Base-by-base conservation (phyloP, 2,888 invertebrate species). In the Meliscaeva auricollis region DNA sequence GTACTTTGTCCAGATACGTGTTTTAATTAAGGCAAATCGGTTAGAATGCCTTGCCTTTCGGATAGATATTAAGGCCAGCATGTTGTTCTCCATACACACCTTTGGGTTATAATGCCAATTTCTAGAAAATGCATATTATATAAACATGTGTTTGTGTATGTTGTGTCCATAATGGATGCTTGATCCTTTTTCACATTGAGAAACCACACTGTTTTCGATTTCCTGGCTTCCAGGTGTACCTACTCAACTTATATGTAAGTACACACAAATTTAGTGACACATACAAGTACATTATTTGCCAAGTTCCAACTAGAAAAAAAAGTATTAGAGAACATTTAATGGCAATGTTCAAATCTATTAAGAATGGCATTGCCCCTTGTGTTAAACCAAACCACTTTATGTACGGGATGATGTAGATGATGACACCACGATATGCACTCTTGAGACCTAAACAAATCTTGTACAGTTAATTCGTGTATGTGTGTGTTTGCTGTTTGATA, bases 1-100 rank as follows among this genome's bases (percentile, higher is more conserved):
- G 78, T 74, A 54, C 75, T 32, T 66, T 72, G 80, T 68, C 52
- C 75, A 50, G 48, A 62, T 66, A 85, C 68, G 75, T 76, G 80
- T 85, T 76, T 80, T 80, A 85, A 85, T 85, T 85, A 85, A 85
- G 75, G 84, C 58, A 84, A 84, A 84, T 84, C 70, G 70, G 70
- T 68, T 30, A 41, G 68, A 44, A 68, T 75, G 66, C 73, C 58
- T 60, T 26, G 26, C 4, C 26, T 26, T 58, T 60, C 48, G 32
- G 38, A 32, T n/a, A n/a, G n/a, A n/a, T n/a, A n/a, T n/a, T n/a
- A n/a, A 46, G 58, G 30, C 60, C 26, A 41, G 15, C 44, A 44
- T 60, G 60, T 60, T 60, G 60, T 60, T 60, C 15, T 46, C 35
- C 68, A 48, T 26, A 2, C 4, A 26, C 72, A 74, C 54, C 70